Evolutionary conservation across 2,113 vertebrate genomes (phyloP), one percentile per base, ranked within the genome.

Genomic region (Chamaetylas fuelleborni): DNA sequence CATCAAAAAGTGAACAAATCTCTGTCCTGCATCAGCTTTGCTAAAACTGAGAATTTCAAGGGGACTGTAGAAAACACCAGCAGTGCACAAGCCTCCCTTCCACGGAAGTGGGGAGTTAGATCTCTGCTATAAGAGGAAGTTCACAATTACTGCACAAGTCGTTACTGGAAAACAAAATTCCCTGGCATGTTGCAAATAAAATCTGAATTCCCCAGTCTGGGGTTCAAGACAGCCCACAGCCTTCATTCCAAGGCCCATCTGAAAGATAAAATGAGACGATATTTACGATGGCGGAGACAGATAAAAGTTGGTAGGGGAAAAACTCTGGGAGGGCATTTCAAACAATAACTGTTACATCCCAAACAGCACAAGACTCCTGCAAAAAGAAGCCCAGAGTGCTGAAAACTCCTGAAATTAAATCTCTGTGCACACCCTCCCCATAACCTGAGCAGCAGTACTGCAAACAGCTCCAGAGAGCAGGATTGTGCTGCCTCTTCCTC

Each of bases 61-160:
- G 26, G 11, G 9, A 22, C 22, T 56, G 24, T 3, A 47, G 26
- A 62, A 86, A 65, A 29, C 29, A 86, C 14, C 40, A 90, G 42
- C 18, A 22, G 18, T 31, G 36, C 78, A 67, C 29, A 38, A 83
- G 42, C 56, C 61, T 93, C 64, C 25, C 14, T 82, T 90, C 45
- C 65, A 29, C 69, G 34, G 77, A 86, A 92, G 60, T 19, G 3
- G 71, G 25, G 18, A 92, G 65, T 19, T 11, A 76, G 45, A 73
- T 51, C 64, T 88, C 76, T 43, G 28, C 38, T 84, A 22, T 26
- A 90, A 91, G 58, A 95, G 94, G 88, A 96, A 96, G 57, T 89
- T 94, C 83, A 93, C 86, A 95, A 96, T 96, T 95, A 94, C 48
- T 89, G 86, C 86, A 86, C 84, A 95, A 96, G 91, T 96, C 6